A percentile compares a stretch with the other conserved stretches of the same genome.
Evolutionary conservation across 2,797 vertebrate genomes (phyloP).

Genomic region (Chrysocyon brachyurus): DNA sequence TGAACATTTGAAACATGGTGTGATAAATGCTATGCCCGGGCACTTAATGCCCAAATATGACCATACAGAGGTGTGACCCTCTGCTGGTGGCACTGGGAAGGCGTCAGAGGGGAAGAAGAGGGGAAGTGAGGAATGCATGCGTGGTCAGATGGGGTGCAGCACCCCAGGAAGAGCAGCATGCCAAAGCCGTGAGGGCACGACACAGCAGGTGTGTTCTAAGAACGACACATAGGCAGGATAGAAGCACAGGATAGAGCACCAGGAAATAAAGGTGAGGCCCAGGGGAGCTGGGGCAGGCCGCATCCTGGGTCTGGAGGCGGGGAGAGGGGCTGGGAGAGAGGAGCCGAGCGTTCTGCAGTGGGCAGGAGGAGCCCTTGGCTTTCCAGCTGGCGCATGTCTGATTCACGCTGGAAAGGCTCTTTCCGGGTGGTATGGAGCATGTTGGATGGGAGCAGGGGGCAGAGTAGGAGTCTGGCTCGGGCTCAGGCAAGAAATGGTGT

Average conservation of each 20-base stretch:
- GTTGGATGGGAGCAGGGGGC: neutral
- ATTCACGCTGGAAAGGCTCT: no score
- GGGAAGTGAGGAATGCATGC: neutral
- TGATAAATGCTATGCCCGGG: neutral
- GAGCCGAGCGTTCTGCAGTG: no score
- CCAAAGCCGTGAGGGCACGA: fast-evolving
- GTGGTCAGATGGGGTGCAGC: fast-evolving
- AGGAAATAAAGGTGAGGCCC: neutral
- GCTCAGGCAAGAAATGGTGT: neutral
- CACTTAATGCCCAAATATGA: fast-evolving
- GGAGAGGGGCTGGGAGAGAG: neutral
- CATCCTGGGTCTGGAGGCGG: neutral
- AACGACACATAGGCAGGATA: neutral
- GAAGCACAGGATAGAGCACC: neutral
- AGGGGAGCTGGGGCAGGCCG: fast-evolving
- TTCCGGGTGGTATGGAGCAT: neutral
- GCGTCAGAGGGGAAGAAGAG: neutral
- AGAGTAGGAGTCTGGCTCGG: neutral
- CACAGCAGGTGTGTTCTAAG: neutral
- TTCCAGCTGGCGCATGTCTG: fast-evolving
- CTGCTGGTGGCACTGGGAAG: neutral
- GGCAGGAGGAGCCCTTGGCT: no score
- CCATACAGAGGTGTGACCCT: neutral
- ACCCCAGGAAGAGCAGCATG: neutral
- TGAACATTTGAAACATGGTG: neutral